A percentile compares a stretch with the other conserved stretches of the same genome.
phyloP scores from a whole-genome alignment of 2,888 invertebrate genomes.

The Amphimallon solstitiale region DNA sequence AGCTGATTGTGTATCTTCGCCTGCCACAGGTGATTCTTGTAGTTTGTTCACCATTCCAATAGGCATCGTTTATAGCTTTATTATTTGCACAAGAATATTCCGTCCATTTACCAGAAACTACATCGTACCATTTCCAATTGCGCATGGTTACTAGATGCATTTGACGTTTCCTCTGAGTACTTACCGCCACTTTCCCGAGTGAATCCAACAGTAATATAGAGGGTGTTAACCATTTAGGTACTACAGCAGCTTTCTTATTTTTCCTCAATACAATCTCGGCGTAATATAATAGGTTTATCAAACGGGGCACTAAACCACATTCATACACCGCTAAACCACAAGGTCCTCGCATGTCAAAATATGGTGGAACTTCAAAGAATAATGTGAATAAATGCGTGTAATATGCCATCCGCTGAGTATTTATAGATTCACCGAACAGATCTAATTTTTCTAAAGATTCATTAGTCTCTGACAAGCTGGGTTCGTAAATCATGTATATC shows the following conservation, averaged over 20 bases:
- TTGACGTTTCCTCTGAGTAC: constrained; percentile 72
- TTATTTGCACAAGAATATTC: constrained; percentile 78
- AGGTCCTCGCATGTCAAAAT: constrained; percentile 72
- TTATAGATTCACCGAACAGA: constrained; percentile 53
- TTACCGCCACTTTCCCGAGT: constrained; percentile 78
- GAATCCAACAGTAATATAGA: constrained; percentile 79
- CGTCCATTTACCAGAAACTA: constrained; percentile 83
- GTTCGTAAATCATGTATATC: constrained; percentile 29
- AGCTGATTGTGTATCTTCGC: constrained; percentile 79
- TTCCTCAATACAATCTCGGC: constrained; percentile 52
- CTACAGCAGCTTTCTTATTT: constrained; percentile 61
- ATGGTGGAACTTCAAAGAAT: constrained; percentile 70
- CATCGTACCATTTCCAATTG: constrained; percentile 86
- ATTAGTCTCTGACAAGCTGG: constrained; percentile 19
- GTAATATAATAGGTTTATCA: constrained; percentile 60
- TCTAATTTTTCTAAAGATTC: constrained; percentile 30
- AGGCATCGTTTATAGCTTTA: constrained; percentile 80
- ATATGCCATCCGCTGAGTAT: constrained; percentile 72
- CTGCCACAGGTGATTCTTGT: constrained; percentile 78
- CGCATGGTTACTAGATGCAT: constrained; percentile 72
- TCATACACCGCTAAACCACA: constrained; percentile 69
- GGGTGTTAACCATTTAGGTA: constrained; percentile 82
- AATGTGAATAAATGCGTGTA: constrained; percentile 77
- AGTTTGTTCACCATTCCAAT: constrained; percentile 75
- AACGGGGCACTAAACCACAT: constrained; percentile 55